Evolutionary conservation across 2,797 vertebrate genomes (phyloP).

Genomic region (Catharus ustulatus): DNA sequence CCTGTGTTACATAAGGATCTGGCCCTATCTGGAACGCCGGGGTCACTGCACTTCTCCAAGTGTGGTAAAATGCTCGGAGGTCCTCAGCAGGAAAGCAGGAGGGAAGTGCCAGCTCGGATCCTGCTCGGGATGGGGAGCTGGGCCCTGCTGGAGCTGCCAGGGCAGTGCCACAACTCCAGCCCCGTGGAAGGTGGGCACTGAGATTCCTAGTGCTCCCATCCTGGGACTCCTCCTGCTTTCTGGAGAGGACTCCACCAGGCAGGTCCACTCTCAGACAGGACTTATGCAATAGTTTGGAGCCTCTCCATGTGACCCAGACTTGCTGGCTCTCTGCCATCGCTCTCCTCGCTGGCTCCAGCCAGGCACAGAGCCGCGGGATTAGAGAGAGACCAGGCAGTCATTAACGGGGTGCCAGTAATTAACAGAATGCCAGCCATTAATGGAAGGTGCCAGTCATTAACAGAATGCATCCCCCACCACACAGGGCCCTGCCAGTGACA

Average conservation of each 20-base stretch:
- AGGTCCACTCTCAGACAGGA: slow-evolving; percentile 63
- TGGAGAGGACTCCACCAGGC: slow-evolving; percentile 33
- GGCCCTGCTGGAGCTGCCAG: not conserved
- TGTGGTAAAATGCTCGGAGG: slow-evolving; percentile 37
- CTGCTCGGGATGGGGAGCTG: not conserved
- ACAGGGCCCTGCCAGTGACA: not conserved
- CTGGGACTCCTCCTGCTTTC: not conserved
- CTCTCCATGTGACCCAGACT: slow-evolving; percentile 71
- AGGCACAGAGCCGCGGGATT: slow-evolving; percentile 11
- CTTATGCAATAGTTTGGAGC: slow-evolving; percentile 68
- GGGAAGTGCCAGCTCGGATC: not conserved
- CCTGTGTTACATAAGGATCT: slow-evolving; percentile 45
- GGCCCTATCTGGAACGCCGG: slow-evolving; percentile 42
- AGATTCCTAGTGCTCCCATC: not conserved
- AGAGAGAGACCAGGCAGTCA: not conserved
- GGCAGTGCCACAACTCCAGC: not conserved
- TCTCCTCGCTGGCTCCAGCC: slow-evolving; percentile 49
- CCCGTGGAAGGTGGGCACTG: not conserved
- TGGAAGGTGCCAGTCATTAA: not conserved
- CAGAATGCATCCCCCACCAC: not conserved
- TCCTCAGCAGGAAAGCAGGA: not conserved
- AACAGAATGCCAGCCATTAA: not conserved
- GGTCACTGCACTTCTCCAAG: slow-evolving; percentile 20
- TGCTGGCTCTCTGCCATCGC: slow-evolving; percentile 57
- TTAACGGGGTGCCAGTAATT: not conserved